Evolutionary conservation across 2,888 invertebrate species (phyloP), one percentile per base, ranked within the genome.

Genomic region (Agonopterix subpropinquella): DNA sequence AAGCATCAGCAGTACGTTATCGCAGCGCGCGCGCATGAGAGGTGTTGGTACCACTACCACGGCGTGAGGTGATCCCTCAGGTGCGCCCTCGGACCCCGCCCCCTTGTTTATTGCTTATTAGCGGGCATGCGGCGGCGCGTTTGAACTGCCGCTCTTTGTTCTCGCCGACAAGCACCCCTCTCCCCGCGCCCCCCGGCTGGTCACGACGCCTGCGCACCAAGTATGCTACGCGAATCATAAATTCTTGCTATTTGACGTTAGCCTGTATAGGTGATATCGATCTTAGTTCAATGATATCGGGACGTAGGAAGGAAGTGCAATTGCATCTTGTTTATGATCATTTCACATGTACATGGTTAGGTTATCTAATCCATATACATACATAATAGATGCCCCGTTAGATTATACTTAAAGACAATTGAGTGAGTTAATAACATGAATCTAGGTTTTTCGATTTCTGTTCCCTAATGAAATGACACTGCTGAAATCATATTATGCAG

Each of bases 31-130:
- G 57, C 59, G 61, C 63, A 51, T 44, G 8, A 45, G 48, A 55
- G 47, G 57, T 57, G 53, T 53, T 56, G 62, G 62, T 60, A 64
- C 64, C 62, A 65, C 64, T 60, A 64, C 64, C 62, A 65, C 64
- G 70, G 74, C 70, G 74, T 74, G 78, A 77, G 81, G 75, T 81
- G 85, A 86, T 87, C 79, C 80, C 77, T 87, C 84, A 83, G 85
- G 79, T 84, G 85, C 77, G 80, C 80, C 80, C 73, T 68, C 70
- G 65, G 73, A 73, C 77, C 70, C 85, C 87, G 83, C 88, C 88
- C 87, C 84, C 88, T 87, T 88, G 88, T 88, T 88, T 88, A 88
- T 88, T 87, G 87, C 88, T 88, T 87, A 88, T 87, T 88, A 88
- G 86, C 84, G 77, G 65, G 73, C 74, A 70, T 66, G 74, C 76